Evolutionary conservation across 2,888 invertebrate genomes (phyloP).

Genomic region (Epinotia brunnichana): DNA sequence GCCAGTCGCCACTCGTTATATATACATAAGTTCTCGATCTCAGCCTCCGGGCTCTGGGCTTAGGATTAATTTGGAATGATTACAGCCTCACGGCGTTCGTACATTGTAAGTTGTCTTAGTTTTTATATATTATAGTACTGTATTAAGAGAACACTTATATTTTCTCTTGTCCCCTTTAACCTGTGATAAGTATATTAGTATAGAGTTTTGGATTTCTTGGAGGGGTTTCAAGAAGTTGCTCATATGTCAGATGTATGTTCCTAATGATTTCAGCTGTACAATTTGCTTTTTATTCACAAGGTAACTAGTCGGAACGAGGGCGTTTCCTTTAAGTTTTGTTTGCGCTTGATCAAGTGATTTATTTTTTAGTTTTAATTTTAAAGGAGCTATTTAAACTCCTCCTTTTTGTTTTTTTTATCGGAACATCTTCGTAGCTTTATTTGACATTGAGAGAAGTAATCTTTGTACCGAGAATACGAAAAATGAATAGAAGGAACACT

Average conservation of each 20-base stretch:
- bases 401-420: conserved; percentile 47
- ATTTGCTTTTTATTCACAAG: conserved; percentile 68
- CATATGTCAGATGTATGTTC: conserved; percentile 78
- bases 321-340: conserved; percentile 62
- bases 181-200: conserved; percentile 84
- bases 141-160: conserved; percentile 81
- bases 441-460: conserved; percentile 25
- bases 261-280: conserved; percentile 78
- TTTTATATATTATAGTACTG: conserved; percentile 73
- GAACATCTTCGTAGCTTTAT: conserved; percentile 33
- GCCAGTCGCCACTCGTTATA: conserved; percentile 71
- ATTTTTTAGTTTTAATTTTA: conserved; percentile 52
- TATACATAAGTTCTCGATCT: conserved; percentile 78
- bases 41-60: conserved; percentile 75
- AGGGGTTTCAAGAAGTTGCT: conserved; percentile 74
- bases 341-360: conserved; percentile 59
- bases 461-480: conserved; percentile 7
- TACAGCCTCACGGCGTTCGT: conserved; percentile 60
- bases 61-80: conserved; percentile 70
- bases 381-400: conserved; percentile 60
- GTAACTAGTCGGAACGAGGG: conserved; percentile 72
- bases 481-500: conserved; percentile 9
- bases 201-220: conserved; percentile 77
- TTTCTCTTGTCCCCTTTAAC: conserved; percentile 83
- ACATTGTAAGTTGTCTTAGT: conserved; percentile 78